Evolutionary conservation across 2,797 vertebrate species (phyloP).

Genomic region (Catostomus latipinnis): DNA sequence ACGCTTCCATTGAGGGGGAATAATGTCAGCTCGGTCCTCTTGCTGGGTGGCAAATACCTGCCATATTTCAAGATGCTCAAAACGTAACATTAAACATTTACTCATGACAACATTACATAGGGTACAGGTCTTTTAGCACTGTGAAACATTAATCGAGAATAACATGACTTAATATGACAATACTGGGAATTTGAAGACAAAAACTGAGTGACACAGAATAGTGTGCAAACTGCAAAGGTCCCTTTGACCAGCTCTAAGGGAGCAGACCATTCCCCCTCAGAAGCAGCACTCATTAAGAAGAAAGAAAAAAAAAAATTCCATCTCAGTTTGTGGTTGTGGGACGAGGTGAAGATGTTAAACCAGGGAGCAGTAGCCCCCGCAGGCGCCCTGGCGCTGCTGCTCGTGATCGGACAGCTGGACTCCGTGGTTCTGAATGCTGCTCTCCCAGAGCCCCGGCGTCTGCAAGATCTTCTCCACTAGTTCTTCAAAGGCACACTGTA

Average conservation of each 20-base stretch:
- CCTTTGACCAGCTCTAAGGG: slow-evolving; percentile 63
- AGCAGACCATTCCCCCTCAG: slow-evolving; percentile 31
- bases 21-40: neutral
- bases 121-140: slow-evolving; percentile 3
- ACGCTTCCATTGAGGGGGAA: slow-evolving; percentile 17
- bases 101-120: slow-evolving; percentile 1
- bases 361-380: slow-evolving; percentile 93
- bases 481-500: slow-evolving; percentile 99
- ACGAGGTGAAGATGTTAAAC: slow-evolving; percentile 75
- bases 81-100: neutral
- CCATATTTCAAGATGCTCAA: neutral
- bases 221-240: slow-evolving; percentile 94
- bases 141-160: slow-evolving; percentile 20
- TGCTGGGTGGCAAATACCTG: slow-evolving; percentile 7
- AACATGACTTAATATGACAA: neutral
- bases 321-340: slow-evolving; percentile 45
- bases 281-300: slow-evolving; percentile 31
- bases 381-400: slow-evolving; percentile 77
- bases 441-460: slow-evolving; percentile 97
- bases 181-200: slow-evolving; percentile 26
- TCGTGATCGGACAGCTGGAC: slow-evolving; percentile 84
- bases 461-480: slow-evolving; percentile 99
- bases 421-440: slow-evolving; percentile 87
- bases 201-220: slow-evolving; percentile 3
- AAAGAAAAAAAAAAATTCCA: slow-evolving; percentile 1